Conservation (phyloP, 2,888 invertebrate species). For the Diarsia dahlii region DNA sequence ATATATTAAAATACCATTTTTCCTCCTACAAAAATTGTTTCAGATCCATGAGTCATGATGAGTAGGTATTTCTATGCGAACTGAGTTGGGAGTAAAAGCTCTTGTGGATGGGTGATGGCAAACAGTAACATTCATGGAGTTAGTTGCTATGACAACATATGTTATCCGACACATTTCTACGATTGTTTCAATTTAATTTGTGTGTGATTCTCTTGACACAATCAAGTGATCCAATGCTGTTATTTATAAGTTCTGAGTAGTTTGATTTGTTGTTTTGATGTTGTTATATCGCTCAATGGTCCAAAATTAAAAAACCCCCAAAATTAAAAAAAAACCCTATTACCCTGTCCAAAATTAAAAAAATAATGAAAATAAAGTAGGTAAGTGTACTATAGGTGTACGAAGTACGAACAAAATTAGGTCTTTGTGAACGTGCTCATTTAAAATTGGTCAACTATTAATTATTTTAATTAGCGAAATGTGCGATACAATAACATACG, state of each 20-base stretch:
- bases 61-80: not conserved
- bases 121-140: not conserved
- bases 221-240: not conserved
- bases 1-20: not conserved
- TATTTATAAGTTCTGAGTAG: not conserved
- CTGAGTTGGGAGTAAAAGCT: not conserved
- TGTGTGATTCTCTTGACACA: not conserved
- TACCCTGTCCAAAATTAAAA: no score
- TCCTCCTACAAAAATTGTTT: not conserved
- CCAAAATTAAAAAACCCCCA: no score
- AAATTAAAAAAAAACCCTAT: no score
- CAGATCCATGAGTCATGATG: not conserved
- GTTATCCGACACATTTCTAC: no score
- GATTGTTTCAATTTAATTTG: not conserved
- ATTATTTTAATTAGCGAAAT: no score
- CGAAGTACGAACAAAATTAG: no score
- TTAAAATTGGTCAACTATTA: no score
- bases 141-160: conserved; percentile 17
- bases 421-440: not conserved
- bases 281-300: no score
- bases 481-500: not conserved
- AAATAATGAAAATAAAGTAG: no score
- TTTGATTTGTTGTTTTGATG: not conserved
- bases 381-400: no score
- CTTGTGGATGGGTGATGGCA: not conserved